These are phyloP conservation scores for Xanthia togata DNA, from an alignment of 2,888 invertebrate species.

Conservation along the genomic window DNA sequence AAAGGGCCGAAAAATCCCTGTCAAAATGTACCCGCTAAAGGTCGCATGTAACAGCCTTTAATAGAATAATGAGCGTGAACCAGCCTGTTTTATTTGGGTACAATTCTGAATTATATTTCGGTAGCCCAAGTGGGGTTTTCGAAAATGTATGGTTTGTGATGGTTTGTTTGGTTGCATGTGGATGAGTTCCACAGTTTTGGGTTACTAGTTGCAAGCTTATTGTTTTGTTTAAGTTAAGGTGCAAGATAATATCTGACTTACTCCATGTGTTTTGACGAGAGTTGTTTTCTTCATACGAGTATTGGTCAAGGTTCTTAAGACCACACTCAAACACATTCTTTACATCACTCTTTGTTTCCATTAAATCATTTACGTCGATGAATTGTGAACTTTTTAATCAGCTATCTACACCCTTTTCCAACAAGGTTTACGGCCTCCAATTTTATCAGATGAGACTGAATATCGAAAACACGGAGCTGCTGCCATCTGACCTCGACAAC, in stretches of 20 bases:
- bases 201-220: not conserved
- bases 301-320: not conserved
- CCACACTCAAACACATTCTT: too few species aligned
- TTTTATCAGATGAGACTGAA: not conserved
- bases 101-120: conserved; percentile 52
- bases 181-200: not conserved
- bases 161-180: conserved; percentile 9
- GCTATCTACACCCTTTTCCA: not conserved
- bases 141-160: conserved; percentile 34
- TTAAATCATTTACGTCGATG: not conserved
- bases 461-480: not conserved
- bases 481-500: not conserved
- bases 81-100: conserved; percentile 59
- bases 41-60: conserved; percentile 57
- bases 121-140: conserved; percentile 12
- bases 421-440: not conserved
- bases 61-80: conserved; percentile 60
- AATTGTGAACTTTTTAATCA: not conserved
- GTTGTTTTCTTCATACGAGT: not conserved
- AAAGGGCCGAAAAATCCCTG: conserved; percentile 60
- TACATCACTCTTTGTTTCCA: too few species aligned
- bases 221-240: not conserved
- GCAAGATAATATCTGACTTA: not conserved
- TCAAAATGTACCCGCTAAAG: conserved; percentile 56
- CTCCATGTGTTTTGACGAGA: not conserved